Conservation (phyloP, 2,113 vertebrate species). For the Muntiacus muntjak region DNA sequence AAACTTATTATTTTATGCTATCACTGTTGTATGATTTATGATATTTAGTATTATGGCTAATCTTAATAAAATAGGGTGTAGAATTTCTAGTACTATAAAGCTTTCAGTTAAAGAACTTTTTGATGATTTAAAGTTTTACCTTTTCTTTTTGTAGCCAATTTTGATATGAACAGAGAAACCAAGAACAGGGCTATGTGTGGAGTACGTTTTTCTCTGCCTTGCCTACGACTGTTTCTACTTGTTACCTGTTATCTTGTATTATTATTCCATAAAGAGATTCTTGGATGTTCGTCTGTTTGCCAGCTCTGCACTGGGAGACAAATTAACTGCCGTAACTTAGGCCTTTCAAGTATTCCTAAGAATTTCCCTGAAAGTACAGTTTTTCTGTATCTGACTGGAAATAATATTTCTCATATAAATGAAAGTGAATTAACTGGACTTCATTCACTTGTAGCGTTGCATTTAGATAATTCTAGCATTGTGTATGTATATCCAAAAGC, state of each 20-base stretch:
- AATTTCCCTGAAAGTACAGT: conserved; percentile 74
- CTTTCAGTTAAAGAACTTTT: conserved; percentile 27
- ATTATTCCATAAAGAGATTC: conserved; percentile 74
- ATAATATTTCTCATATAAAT: conserved; percentile 77
- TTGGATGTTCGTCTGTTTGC: conserved; percentile 77
- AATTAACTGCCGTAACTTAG: conserved; percentile 77
- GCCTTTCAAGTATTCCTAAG: conserved; percentile 72
- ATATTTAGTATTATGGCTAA: not conserved
- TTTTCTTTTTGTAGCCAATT: conserved; percentile 77
- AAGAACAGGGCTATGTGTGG: conserved; percentile 76
- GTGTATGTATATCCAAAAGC: conserved; percentile 70
- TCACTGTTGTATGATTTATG: not conserved
- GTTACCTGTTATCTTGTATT: conserved; percentile 75
- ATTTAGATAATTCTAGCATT: conserved; percentile 79
- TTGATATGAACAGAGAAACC: conserved; percentile 78
- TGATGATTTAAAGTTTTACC: conserved; percentile 61
- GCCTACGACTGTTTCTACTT: conserved; percentile 56
- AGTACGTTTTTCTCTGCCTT: conserved; percentile 74
- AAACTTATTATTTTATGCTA: not conserved
- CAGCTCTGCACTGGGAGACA: conserved; percentile 78
- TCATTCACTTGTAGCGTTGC: conserved; percentile 74
- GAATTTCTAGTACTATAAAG: not conserved
- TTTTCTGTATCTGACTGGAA: conserved; percentile 78
- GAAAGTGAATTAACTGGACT: conserved; percentile 72
- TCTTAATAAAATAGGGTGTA: not conserved